Conservation (phyloP, 2,797 vertebrate species). For the Anguilla marmorata region DNA sequence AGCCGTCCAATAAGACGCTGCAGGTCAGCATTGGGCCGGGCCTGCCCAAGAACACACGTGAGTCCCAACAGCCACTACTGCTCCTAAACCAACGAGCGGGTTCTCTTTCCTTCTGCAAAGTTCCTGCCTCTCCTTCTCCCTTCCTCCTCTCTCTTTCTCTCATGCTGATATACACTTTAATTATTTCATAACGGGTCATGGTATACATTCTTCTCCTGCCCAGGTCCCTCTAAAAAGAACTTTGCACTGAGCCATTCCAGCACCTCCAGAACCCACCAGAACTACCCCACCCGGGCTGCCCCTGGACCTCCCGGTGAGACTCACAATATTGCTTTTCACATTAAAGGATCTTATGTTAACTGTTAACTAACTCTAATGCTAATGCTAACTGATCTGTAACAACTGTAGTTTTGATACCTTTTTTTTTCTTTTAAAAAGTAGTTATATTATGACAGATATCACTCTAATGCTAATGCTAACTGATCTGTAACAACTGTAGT, state of each 20-base stretch:
- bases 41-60: conserved; percentile 92
- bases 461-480: too few species aligned
- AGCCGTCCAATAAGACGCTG: conserved; percentile 90
- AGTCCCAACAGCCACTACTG: conserved; percentile 61
- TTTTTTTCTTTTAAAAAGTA: background rate
- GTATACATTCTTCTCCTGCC: conserved; percentile 26
- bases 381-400: too few species aligned
- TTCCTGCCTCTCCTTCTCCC: background rate
- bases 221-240: conserved; percentile 87
- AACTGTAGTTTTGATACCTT: background rate
- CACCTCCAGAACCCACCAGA: conserved; percentile 67
- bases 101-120: background rate
- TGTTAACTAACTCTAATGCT: too few species aligned
- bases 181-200: background rate
- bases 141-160: conserved; percentile 14
- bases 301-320: conserved; percentile 89
- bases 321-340: background rate
- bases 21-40: conserved; percentile 94
- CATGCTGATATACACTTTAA: background rate
- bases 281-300: conserved; percentile 80
- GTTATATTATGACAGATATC: too few species aligned
- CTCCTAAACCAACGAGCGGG: background rate
- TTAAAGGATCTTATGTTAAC: too few species aligned
- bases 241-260: conserved; percentile 65
- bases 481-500: background rate